These are phyloP conservation scores for Limanda limanda DNA, from an alignment of 2,113 vertebrate species.

Conservation along the genomic window DNA sequence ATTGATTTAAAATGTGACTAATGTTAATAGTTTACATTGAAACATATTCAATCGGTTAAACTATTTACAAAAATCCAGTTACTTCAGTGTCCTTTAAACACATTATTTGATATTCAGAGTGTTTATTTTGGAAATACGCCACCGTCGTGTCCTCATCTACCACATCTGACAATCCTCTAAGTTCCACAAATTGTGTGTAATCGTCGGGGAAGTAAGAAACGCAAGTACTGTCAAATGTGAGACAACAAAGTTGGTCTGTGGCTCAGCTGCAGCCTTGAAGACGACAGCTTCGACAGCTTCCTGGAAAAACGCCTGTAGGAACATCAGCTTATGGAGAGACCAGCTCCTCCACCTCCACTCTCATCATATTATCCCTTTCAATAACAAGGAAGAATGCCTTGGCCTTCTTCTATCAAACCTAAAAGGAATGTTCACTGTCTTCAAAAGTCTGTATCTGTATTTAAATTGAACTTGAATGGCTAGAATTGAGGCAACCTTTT, in stretches of 20 bases:
- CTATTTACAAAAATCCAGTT: too few species aligned
- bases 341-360: slow-evolving; percentile 56
- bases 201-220: slow-evolving; percentile 51
- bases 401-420: slow-evolving; percentile 20
- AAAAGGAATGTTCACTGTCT: slow-evolving; percentile 3
- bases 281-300: slow-evolving; percentile 59
- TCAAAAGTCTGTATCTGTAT: slow-evolving; percentile 45
- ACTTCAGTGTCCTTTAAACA: too few species aligned
- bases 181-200: slow-evolving; percentile 16
- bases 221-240: slow-evolving; percentile 46
- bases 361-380: slow-evolving; percentile 61
- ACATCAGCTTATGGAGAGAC: slow-evolving; percentile 52
- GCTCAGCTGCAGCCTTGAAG: slow-evolving; percentile 47
- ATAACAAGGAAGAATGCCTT: slow-evolving; percentile 50
- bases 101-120: too few species aligned
- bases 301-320: slow-evolving; percentile 57
- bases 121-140: not conserved
- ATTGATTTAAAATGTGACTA: too few species aligned
- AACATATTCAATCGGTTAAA: too few species aligned
- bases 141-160: not conserved
- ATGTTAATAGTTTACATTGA: too few species aligned
- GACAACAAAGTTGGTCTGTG: slow-evolving; percentile 49
- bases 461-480: slow-evolving; percentile 36
- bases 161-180: slow-evolving; percentile 12
- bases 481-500: slow-evolving; percentile 23